phyloP scores from a whole-genome alignment of 1,140 invertebrate genomes.

The Drosophila neocordata region DNA sequence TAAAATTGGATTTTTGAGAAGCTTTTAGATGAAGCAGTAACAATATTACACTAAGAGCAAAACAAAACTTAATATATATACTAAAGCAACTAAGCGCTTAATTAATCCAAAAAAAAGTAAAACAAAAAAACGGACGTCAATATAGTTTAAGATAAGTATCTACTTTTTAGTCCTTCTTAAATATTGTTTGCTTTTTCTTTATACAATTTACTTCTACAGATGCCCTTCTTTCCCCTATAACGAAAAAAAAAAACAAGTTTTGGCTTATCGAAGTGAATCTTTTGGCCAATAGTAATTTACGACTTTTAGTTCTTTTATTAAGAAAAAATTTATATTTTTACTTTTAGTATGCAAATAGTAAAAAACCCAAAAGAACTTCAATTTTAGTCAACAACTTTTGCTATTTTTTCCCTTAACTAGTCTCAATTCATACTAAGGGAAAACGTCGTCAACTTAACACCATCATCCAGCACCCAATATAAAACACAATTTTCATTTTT shows the following conservation, averaged over 20 bases:
- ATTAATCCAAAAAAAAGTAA: too few species aligned
- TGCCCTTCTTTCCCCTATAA: too few species aligned
- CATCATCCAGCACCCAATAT: conserved; percentile 30
- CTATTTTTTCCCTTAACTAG: neutral
- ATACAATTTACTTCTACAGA: too few species aligned
- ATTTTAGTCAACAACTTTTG: neutral
- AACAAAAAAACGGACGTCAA: too few species aligned
- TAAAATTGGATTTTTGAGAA: conserved; percentile 1
- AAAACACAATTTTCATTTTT: conserved; percentile 45
- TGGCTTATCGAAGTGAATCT: too few species aligned
- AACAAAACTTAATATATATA: neutral
- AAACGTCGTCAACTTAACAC: conserved; percentile 46
- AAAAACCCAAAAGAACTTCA: neutral
- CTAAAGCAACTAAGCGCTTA: neutral
- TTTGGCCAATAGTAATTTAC: too few species aligned
- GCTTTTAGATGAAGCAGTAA: neutral
- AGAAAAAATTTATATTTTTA: neutral
- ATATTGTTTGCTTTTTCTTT: too few species aligned
- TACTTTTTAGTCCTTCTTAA: too few species aligned
- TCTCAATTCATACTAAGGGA: conserved; percentile 23
- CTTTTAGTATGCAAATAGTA: too few species aligned
- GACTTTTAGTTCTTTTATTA: neutral
- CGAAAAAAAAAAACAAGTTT: too few species aligned
- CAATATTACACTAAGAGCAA: neutral
- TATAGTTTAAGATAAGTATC: too few species aligned